Base-by-base conservation (phyloP, 2,888 invertebrate genomes). In the Polyommatus icarus region DNA sequence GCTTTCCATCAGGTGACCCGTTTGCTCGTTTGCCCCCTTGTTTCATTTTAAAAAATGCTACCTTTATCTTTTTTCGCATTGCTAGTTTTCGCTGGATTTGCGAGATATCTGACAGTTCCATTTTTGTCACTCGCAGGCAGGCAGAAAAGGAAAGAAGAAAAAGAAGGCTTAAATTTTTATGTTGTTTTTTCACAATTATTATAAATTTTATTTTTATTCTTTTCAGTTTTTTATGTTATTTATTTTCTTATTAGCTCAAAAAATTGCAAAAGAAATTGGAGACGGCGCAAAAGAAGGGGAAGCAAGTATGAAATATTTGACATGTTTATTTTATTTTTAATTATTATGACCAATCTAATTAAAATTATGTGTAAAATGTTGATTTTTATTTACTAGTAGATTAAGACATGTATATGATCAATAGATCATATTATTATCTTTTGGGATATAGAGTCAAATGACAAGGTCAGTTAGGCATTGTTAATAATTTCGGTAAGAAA, bases 141-240 rank as follows among this genome's bases (percentile, higher is more conserved):
- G 92, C 87, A 91, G 90, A 82, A 93, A 90, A 84, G 87, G 86
- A 80, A 93, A 90, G 85, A 94, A 91, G 72, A 94, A 93, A 85
- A 94, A 93, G 85, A 94, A 93, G 84, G 84, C 82, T 12, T 90
- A 89, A 87, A 10, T 46, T 84, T 15, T 71, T 4, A 67, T 20
- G 7, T 15, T 76, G 61, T 32, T 61, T 57, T 50, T 59, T 67
- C 29, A 8, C 24, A 18, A 3, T 57, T 71, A 72, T 36, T 57
- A 78, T 79, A 54, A 15, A 8, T 67, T 71, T 71, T 77, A 71
- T 76, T 80, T 54, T 76, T 57, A 20, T 29, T 71, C 76, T 79
- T 32, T 80, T 79, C 78, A 29, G 57, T 91, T 90, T 77, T 72
- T 76, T 78, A 81, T 78, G 79, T 78, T 77, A 67, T 79, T 75